Base-by-base conservation (phyloP, 1,140 invertebrate genomes). In the Aethina tumida region DNA sequence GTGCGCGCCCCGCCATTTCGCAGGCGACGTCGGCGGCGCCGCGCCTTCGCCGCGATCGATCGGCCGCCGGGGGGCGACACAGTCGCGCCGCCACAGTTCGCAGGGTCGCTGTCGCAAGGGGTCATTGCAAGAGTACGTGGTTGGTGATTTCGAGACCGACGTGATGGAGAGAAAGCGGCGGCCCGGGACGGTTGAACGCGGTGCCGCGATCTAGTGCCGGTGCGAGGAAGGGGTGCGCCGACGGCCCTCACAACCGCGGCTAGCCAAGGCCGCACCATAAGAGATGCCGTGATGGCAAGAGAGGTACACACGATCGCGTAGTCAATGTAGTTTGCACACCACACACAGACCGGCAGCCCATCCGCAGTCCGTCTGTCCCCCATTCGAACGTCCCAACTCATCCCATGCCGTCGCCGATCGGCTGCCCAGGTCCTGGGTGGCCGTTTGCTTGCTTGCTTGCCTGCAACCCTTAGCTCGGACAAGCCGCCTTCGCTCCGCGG, bases 261-360 rank as follows among this genome's bases (percentile, higher is more conserved):
- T 43, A 44, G 50, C 35, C 46, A n/a, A n/a, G 43, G 50, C 51
- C 50, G 63, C 49, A 36, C 43, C 40, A 50, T 48, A 65, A 66
- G 60, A 65, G 62, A 64, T 71, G 69, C 68, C 67, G 68, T 71
- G 68, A 71, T 71, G 69, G 69, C 69, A 67, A 70, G 69, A 71
- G 69, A 71, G 68, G 69, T 71, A 63, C 47, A 38, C 52, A 55
- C 49, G 53, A 36, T 44, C 14, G 34, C 41, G 21, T 13, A 32
- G 42, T 50, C 27, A 45, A 39, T 33, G 26, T 27, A 42, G 22
- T 47, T 30, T 43, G 38, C 31, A 39, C 39, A 42, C 37, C 44
- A 45, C 41, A 43, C 33, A 36, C 33, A 33, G 39, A 39, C 7
- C 34, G 40, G 29, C 32, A 34, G 33, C 35, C n/a, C n/a, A n/a